phyloP scores from a whole-genome alignment of 2,797 vertebrate genomes.

The Pseudomugil gertrudae region DNA sequence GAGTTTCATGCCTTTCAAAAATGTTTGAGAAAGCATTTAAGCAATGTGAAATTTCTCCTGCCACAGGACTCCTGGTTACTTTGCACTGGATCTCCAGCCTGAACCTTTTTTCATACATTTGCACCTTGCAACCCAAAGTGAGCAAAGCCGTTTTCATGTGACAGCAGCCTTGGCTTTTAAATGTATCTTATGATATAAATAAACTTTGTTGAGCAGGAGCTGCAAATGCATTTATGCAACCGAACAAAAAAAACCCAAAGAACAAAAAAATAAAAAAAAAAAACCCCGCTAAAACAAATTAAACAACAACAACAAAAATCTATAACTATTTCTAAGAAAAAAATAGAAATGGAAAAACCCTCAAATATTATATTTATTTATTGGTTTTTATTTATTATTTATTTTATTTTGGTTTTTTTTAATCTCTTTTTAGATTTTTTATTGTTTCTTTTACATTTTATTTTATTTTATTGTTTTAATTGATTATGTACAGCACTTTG shows the following conservation, averaged over 20 bases:
- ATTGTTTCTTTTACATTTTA: too few species aligned
- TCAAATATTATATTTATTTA: too few species aligned
- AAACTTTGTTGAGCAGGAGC: conserved; percentile 71
- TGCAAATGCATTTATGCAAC: conserved; percentile 78
- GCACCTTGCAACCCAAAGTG: conserved; percentile 80
- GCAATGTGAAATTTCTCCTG: conserved; percentile 76
- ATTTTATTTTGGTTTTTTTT: too few species aligned
- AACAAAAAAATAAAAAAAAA: conserved; percentile 45
- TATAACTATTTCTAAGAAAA: too few species aligned
- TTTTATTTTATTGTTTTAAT: too few species aligned
- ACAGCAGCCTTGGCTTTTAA: conserved; percentile 72
- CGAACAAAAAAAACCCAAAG: conserved; percentile 11
- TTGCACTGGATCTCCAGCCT: conserved; percentile 69
- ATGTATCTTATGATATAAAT: conserved; percentile 80
- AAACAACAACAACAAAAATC: too few species aligned
- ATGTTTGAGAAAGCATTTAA: conserved; percentile 76
- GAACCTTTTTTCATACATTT: conserved; percentile 84
- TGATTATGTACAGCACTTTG: too few species aligned
- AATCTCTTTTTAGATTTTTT: too few species aligned
- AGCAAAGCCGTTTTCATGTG: conserved; percentile 68
- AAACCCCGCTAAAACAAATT: too few species aligned
- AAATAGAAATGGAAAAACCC: too few species aligned
- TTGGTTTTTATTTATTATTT: too few species aligned
- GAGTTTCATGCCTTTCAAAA: conserved; percentile 52
- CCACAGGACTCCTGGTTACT: conserved; percentile 70